phyloP scores from a whole-genome alignment of 2,113 vertebrate genomes.

The Calidris pugnax region DNA sequence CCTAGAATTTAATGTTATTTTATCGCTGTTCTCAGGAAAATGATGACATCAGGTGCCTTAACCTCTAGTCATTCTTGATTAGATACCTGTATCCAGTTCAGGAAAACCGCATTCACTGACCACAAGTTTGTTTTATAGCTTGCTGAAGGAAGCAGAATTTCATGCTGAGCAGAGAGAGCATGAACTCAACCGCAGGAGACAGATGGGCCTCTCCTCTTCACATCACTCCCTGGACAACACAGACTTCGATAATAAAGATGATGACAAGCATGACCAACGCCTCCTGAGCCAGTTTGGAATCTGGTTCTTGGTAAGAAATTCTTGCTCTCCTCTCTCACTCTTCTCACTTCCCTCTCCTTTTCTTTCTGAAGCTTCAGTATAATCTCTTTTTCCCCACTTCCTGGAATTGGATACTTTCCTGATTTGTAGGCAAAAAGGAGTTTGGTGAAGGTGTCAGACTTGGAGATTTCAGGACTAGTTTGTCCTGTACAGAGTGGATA shows the following conservation, averaged over 20 bases:
- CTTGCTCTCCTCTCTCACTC: neutral
- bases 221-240: conserved; percentile 96
- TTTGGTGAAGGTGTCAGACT: neutral
- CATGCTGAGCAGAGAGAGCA: conserved; percentile 95
- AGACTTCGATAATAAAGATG: conserved; percentile 98
- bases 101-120: neutral
- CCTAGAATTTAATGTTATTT: neutral
- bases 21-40: neutral
- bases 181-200: conserved; percentile 91
- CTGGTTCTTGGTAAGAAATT: conserved; percentile 91
- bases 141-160: conserved; percentile 97
- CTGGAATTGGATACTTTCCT: neutral
- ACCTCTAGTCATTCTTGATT: neutral
- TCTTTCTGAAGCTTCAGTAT: neutral
- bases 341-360: neutral
- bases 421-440: neutral
- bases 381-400: neutral
- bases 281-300: conserved; percentile 98
- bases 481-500: neutral
- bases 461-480: neutral
- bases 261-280: conserved; percentile 96
- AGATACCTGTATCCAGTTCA: neutral
- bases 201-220: conserved; percentile 95
- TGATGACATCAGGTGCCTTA: neutral
- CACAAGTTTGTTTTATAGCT: conserved; percentile 68